Conservation (phyloP, 2,113 vertebrate genomes). For the Cariama cristata region DNA sequence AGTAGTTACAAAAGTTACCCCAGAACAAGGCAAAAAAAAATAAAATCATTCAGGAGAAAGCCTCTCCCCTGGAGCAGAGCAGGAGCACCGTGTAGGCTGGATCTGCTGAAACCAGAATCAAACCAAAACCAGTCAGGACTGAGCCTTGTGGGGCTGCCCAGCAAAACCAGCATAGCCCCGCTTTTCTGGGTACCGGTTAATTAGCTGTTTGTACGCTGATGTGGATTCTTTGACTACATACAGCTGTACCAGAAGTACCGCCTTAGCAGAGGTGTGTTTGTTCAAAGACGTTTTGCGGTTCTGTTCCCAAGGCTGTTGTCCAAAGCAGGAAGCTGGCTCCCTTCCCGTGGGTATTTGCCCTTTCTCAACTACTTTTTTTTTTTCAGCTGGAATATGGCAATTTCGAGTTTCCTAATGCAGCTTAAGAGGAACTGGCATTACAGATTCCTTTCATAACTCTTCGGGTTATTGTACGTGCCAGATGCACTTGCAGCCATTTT, state of each 20-base stretch:
- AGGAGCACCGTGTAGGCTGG: accelerated
- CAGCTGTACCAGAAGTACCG: neutral
- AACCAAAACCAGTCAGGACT: neutral
- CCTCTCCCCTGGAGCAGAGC: neutral
- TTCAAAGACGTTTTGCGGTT: neutral
- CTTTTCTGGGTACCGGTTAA: neutral
- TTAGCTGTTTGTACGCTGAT: neutral
- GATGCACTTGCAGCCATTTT: neutral
- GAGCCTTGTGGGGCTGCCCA: neutral
- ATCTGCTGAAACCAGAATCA: neutral
- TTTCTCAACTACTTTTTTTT: neutral
- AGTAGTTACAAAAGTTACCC: accelerated
- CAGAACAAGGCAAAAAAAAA: no score
- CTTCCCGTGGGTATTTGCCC: neutral
- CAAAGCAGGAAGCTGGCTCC: conserved; percentile 23
- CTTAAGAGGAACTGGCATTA: conserved; percentile 7
- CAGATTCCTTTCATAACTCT: conserved; percentile 7
- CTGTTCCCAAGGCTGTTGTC: neutral
- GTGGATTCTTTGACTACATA: neutral
- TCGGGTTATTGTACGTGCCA: neutral
- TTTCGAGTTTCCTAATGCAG: neutral
- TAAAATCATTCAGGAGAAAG: neutral
- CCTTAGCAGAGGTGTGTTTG: neutral
- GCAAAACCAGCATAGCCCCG: neutral
- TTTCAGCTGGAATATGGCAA: neutral